Evolutionary conservation across 2,797 vertebrate species (phyloP), one percentile per base, ranked within the genome.

Genomic region (Furcifer pardalis): DNA sequence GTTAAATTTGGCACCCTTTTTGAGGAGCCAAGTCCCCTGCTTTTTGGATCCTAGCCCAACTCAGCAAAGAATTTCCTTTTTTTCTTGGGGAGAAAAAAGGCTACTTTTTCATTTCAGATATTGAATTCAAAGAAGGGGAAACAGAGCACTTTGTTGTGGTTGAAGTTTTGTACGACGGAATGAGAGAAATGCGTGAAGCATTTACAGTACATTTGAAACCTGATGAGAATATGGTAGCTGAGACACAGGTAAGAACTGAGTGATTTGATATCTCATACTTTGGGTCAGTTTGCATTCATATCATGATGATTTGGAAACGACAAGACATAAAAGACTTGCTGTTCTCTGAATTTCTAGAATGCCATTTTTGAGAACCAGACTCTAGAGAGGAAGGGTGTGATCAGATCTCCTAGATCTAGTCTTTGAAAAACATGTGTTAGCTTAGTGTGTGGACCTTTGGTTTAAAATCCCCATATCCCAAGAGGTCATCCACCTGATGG

Each of bases 141-240:
- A 96, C 87, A 19, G 95, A 98, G 80, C 97, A 97, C 89, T 96
- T 96, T 91, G 96, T 97, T 89, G 96, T 97, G 92, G 92, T 97
- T 56, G 96, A 97, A 94, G 94, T 98, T 90, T 94, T 98, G 42
- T 97, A 96, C 80, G 96, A 97, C 1, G 97, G 97, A 7, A 85
- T 97, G 90, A 94, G 97, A 90, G 97, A 98, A 95, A 97, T 97
- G 96, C 96, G 97, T 84, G 97, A 98, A 94, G 96, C 96, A 77
- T 97, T 98, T 93, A 97, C 94, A 2, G 94, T 98, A 12, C 97
- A 97, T 93, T 95, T 98, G 96, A 97, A 98, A 93, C 96, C 97
- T 19, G 97, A 97, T 69, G 97, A 98, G 93, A 97, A 97, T 94
- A 97, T 97, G 97, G 96, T 97, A 90, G 97, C 97, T 35, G 97